Evolutionary conservation across 2,888 invertebrate genomes (phyloP).

Genomic region (Aspidiotus rigidus): DNA sequence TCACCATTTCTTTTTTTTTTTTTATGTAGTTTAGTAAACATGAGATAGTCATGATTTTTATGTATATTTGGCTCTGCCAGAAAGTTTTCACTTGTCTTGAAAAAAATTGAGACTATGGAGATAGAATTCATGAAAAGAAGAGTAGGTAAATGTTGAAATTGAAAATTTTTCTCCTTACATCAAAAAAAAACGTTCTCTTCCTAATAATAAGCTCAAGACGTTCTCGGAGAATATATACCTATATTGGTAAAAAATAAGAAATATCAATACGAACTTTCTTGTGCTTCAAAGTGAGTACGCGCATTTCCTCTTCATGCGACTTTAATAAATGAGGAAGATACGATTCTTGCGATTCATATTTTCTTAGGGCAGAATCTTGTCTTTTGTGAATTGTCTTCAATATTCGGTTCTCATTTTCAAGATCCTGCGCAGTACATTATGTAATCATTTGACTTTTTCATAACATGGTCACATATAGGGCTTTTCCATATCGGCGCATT

Average conservation of each 20-base stretch:
- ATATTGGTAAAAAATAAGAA: too few relatives aligned
- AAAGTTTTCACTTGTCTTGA: too few relatives aligned
- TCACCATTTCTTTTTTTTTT: too few relatives aligned
- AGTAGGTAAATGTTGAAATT: too few relatives aligned
- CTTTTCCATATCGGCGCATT: too few relatives aligned
- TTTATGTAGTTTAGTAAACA: too few relatives aligned
- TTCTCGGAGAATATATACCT: neutral
- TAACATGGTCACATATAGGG: neutral
- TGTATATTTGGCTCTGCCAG: too few relatives aligned
- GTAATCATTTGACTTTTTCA: neutral
- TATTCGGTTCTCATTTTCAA: constrained; percentile 63
- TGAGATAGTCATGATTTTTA: too few relatives aligned
- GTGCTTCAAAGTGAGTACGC: constrained; percentile 40
- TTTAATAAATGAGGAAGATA: constrained; percentile 66
- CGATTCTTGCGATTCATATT: constrained; percentile 68
- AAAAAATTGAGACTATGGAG: too few relatives aligned
- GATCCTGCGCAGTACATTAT: constrained; percentile 46
- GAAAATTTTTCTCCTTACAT: too few relatives aligned
- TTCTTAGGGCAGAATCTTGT: constrained; percentile 66
- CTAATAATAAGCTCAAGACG: neutral
- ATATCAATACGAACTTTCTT: constrained; percentile 17
- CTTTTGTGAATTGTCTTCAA: constrained; percentile 67
- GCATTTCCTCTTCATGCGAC: constrained; percentile 67
- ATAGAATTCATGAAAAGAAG: too few relatives aligned
- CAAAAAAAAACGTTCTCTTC: neutral